Percentiles rank a stretch among this genome's conserved stretches.
Conservation (phyloP, 2,888 invertebrate genomes). For the Cremastobaeus sp. region DNA sequence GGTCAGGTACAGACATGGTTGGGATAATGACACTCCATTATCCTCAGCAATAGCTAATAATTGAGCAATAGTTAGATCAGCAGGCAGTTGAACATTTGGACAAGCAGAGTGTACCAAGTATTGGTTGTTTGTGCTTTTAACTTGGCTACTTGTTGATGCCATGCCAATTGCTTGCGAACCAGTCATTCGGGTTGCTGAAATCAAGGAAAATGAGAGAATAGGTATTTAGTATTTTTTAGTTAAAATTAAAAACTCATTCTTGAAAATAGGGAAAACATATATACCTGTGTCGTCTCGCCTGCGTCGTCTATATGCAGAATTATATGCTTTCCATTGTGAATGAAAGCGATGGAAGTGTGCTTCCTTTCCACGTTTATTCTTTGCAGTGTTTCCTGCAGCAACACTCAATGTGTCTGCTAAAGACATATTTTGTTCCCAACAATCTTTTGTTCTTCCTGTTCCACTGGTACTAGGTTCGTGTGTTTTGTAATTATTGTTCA, state of each 20-base stretch:
- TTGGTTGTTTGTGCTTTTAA: constrained; percentile 71
- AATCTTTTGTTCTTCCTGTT: constrained; percentile 70
- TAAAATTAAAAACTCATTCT: no score
- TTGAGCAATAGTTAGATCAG: constrained; percentile 82
- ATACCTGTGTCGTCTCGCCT: constrained; percentile 26
- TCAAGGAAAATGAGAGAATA: no score
- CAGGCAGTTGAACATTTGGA: constrained; percentile 79
- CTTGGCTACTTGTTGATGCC: constrained; percentile 68
- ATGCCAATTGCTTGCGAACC: constrained; percentile 22
- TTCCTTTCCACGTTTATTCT: constrained; percentile 93
- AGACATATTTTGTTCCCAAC: constrained; percentile 79
- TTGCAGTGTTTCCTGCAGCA: constrained; percentile 91
- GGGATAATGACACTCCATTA: constrained; percentile 79
- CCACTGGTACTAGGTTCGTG: constrained; percentile 69
- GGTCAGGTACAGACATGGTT: constrained; percentile 79
- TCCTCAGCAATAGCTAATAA: constrained; percentile 80
- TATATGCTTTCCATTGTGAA: constrained; percentile 74
- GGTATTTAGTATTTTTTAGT: no score
- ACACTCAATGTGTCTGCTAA: constrained; percentile 84
- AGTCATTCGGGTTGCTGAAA: constrained; percentile 63
- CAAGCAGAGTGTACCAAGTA: constrained; percentile 78
- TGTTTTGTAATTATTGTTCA: constrained; percentile 71
- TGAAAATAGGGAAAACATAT: no score
- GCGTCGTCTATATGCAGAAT: constrained; percentile 29
- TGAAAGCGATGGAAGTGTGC: constrained; percentile 77